Percentiles rank a stretch among this genome's conserved stretches.
phyloP scores from a whole-genome alignment of 2,888 invertebrate genomes.

The Pasiphila rectangulata region DNA sequence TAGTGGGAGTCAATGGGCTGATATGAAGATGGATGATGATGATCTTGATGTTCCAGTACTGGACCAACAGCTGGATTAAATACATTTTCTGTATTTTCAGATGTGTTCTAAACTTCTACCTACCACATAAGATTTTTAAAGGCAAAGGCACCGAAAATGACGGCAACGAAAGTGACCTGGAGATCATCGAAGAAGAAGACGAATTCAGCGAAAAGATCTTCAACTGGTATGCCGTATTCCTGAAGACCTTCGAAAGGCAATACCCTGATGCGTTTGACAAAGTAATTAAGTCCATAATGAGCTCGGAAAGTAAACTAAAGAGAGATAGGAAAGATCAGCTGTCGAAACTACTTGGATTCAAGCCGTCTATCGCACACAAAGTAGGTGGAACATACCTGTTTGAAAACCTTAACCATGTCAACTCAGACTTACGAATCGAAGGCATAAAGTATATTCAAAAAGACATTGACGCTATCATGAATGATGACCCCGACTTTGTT shows the following conservation, averaged over 20 bases:
- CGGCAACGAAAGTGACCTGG: conserved; percentile 66
- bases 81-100: conserved; percentile 53
- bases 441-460: conserved; percentile 84
- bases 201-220: conserved; percentile 58
- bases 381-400: conserved; percentile 80
- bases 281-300: conserved; percentile 81
- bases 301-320: conserved; percentile 52
- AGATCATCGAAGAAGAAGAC: conserved; percentile 66
- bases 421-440: conserved; percentile 82
- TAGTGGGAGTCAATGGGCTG: too few species aligned
- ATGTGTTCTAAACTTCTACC: conserved; percentile 66
- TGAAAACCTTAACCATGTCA: conserved; percentile 87
- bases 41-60: too few species aligned
- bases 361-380: conserved; percentile 78
- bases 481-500: conserved; percentile 81
- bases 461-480: conserved; percentile 70
- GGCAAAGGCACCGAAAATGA: conserved; percentile 32
- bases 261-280: conserved; percentile 87
- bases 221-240: conserved; percentile 77
- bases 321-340: conserved; percentile 55
- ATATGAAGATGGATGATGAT: too few species aligned
- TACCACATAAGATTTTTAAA: conserved; percentile 20
- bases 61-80: too few species aligned
- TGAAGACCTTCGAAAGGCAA: conserved; percentile 84
- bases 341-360: conserved; percentile 73